These are phyloP conservation scores for Lerema accius DNA, from an alignment of 1,140 invertebrate genomes.

Conservation along the genomic window DNA sequence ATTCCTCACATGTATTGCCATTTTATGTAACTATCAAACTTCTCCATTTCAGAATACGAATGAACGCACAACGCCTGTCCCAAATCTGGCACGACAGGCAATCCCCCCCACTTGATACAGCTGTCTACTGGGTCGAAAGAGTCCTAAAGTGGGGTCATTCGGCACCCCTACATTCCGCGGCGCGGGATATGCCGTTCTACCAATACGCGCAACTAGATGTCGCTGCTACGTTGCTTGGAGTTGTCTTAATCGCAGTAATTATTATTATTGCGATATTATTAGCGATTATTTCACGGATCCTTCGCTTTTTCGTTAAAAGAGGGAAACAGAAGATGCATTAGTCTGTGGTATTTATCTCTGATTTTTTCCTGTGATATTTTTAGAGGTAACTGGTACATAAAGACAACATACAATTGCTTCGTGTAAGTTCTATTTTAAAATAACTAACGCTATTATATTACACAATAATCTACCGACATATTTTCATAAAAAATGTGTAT, in stretches of 20 bases:
- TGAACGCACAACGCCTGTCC: conserved; percentile 81
- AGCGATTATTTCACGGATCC: conserved; percentile 43
- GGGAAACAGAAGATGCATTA: conserved; percentile 62
- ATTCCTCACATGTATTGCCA: no score
- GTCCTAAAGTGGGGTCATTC: conserved; percentile 84
- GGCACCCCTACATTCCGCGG: conserved; percentile 73
- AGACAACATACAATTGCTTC: no score
- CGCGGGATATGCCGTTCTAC: conserved; percentile 69
- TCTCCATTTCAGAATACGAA: conserved; percentile 70
- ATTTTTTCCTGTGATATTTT: no score
- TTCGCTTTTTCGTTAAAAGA: conserved; percentile 44
- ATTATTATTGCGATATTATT: no score
- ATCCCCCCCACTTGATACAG: conserved; percentile 84
- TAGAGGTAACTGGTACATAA: no score
- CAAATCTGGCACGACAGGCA: conserved; percentile 85
- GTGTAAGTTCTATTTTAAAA: no score
- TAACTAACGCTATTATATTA: no score
- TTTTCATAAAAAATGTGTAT: no score
- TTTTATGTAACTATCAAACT: neutral
- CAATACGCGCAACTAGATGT: conserved; percentile 66
- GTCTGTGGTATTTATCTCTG: no score
- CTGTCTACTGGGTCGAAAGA: conserved; percentile 88
- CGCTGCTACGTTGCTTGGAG: conserved; percentile 37
- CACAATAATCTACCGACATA: no score
- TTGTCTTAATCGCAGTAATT: conserved; percentile 41